Evolutionary conservation across 2,888 invertebrate genomes (phyloP), one percentile per base, ranked within the genome.

Genomic region (Lobophora halterata): DNA sequence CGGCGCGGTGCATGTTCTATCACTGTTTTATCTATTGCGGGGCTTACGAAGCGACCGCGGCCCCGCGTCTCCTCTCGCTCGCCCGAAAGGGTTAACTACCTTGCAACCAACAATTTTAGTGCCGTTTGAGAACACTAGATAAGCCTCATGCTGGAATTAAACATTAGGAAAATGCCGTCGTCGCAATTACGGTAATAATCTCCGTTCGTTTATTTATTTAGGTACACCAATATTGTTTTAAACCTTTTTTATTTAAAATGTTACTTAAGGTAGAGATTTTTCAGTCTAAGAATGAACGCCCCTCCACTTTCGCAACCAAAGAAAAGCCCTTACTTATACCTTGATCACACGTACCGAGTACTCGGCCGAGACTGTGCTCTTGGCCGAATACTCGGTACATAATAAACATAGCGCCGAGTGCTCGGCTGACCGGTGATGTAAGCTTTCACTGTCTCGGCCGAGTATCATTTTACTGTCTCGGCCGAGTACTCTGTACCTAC

Each of bases 21-120:
- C 88, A 83, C 88, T 88, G 88, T 88, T 88, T 86, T 88, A 88
- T 88, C 88, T 88, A 88, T 88, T 83, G 87, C 74, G 87, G 77
- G 80, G 72, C 74, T 75, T 67, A 69, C 72, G 67, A n/a, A n/a
- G 70, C 61, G 63, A 56, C 48, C 58, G 58, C 52, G 55, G 50
- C 52, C 54, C 55, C 61, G 61, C 65, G 40, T 34, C 42, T 39
- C 45, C 52, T 45, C 50, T 31, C 30, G 39, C 49, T 42, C 39
- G 31, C 71, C 55, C 74, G 68, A 75, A 78, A 80, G 81, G 82
- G 85, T 82, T 85, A 83, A 83, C 80, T 82, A 76, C 83, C 80
- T 77, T 77, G 79, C 76, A 70, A 65, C 77, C 77, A 78, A 78
- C 79, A 75, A 75, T 83, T 81, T 82, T 80, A 79, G 73, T 72